These are phyloP conservation scores for Schizotus pectinicornis DNA, from an alignment of 2,888 invertebrate species.

Conservation along the genomic window DNA sequence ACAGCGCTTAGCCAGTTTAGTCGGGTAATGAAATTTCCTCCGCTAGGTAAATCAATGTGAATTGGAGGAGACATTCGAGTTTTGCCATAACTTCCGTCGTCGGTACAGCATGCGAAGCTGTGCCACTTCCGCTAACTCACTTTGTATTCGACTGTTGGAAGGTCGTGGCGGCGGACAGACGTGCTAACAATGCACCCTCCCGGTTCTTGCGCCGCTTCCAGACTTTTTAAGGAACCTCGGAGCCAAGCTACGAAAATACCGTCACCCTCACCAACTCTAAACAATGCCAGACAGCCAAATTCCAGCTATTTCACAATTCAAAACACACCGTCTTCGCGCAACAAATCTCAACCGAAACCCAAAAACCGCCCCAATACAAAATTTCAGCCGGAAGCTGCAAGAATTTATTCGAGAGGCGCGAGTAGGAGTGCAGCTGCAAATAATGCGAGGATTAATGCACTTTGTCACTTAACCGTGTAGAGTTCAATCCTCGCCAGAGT, in stretches of 20 bases:
- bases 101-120: constrained; percentile 19
- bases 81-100: constrained; percentile 32
- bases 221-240: constrained; percentile 20
- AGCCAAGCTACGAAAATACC: constrained; percentile 17
- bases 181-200: constrained; percentile 29
- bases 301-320: constrained; percentile 24
- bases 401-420: constrained; percentile 12
- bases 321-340: constrained; percentile 10
- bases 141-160: constrained; percentile 31
- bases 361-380: background rate
- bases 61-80: constrained; percentile 31
- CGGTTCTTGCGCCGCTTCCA: constrained; percentile 15
- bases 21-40: constrained; percentile 30
- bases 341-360: constrained; percentile 12
- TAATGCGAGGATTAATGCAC: constrained; percentile 25
- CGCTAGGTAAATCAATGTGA: constrained; percentile 31
- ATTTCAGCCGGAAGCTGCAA: background rate
- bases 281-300: constrained; percentile 20
- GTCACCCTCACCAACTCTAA: constrained; percentile 20
- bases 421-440: constrained; percentile 13
- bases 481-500: constrained; percentile 18
- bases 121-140: constrained; percentile 31
- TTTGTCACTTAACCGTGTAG: constrained; percentile 16
- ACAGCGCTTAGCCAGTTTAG: constrained; percentile 26
- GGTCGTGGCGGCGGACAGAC: constrained; percentile 25